Conservation (phyloP, 2,888 invertebrate genomes). For the Galerucella pusilla region DNA sequence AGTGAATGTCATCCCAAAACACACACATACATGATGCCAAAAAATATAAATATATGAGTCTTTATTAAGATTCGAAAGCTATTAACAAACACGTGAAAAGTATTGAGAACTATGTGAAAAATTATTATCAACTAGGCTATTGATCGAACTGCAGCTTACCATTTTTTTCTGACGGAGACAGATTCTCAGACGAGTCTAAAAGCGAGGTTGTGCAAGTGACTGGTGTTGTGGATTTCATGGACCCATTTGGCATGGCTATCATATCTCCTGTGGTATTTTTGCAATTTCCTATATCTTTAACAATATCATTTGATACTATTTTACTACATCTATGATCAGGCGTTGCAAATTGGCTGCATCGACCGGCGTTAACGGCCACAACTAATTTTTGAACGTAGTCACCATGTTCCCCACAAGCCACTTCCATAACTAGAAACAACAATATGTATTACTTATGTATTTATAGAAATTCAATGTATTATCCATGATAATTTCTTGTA, state of each 20-base stretch:
- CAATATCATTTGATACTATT: conserved; percentile 70
- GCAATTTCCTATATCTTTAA: conserved; percentile 63
- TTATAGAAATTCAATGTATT: too few relatives aligned
- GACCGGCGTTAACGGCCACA: conserved; percentile 83
- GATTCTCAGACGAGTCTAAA: conserved; percentile 62
- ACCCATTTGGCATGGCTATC: conserved; percentile 57
- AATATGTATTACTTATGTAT: too few relatives aligned
- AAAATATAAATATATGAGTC: too few relatives aligned
- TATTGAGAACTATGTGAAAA: background rate
- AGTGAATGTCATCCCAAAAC: too few relatives aligned
- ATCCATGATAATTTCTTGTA: too few relatives aligned
- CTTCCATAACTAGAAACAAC: conserved; percentile 84
- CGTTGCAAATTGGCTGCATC: conserved; percentile 73
- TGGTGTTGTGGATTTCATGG: conserved; percentile 59
- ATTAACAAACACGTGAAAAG: too few relatives aligned
- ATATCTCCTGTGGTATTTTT: conserved; percentile 55
- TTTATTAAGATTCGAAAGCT: too few relatives aligned
- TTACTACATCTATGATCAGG: conserved; percentile 62
- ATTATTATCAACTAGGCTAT: background rate
- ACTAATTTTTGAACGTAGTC: conserved; percentile 88
- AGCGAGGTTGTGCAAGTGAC: conserved; percentile 68
- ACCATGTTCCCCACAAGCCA: conserved; percentile 95
- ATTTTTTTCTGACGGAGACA: conserved; percentile 69
- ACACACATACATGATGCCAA: too few relatives aligned
- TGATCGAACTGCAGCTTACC: conserved; percentile 32